A percentile compares a stretch with the other conserved stretches of the same genome.
Evolutionary conservation across 2,888 invertebrate species (phyloP).

Genomic region (Pseudolycoriella hygida): DNA sequence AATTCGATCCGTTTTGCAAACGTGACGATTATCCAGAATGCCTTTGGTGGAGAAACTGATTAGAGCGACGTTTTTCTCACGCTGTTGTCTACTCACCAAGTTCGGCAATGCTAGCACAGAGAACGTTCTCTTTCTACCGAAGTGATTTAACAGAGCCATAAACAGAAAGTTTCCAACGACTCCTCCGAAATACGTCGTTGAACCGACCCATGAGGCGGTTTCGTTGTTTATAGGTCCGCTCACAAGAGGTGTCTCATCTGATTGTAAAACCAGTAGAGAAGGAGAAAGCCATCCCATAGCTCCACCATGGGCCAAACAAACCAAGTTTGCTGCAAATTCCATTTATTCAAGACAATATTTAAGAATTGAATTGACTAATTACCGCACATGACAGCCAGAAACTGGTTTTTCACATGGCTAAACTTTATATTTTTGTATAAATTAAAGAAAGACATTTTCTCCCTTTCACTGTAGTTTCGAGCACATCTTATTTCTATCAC

Average conservation of each 20-base stretch:
- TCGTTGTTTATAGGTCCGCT: background rate
- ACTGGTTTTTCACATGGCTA: no score
- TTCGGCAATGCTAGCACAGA: background rate
- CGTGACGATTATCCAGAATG: conserved; percentile 20
- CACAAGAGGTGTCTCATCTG: background rate
- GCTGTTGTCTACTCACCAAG: background rate
- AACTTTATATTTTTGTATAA: no score
- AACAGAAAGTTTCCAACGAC: background rate
- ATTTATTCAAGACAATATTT: no score
- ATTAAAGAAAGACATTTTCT: no score
- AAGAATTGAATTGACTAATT: no score
- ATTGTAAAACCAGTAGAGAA: background rate
- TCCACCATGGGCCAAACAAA: no score
- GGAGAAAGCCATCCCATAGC: background rate
- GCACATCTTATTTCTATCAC: no score
- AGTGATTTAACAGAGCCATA: background rate
- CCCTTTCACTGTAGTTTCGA: no score
- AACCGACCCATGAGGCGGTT: background rate
- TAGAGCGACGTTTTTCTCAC: no score
- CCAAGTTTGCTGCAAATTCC: no score
- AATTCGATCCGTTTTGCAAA: conserved; percentile 19
- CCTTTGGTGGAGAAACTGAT: conserved; percentile 13
- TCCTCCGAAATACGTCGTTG: background rate
- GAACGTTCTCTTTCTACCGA: background rate
- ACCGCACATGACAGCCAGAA: no score